These are phyloP conservation scores for Solen grandis DNA, from an alignment of 1,140 invertebrate genomes.

Conservation along the genomic window DNA sequence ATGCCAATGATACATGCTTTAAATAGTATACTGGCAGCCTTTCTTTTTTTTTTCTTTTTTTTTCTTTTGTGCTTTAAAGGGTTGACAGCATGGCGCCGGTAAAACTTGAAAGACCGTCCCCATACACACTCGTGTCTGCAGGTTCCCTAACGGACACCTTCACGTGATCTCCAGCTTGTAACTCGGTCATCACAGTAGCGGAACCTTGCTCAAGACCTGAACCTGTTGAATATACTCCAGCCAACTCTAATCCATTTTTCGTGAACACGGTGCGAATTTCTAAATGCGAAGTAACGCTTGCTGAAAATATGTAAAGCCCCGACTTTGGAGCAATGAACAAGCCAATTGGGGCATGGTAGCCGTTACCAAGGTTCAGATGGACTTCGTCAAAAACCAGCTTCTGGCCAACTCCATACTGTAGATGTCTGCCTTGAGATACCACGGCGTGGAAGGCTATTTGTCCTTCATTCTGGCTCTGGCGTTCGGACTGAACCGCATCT, in stretches of 20 bases:
- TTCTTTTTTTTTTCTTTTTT: no score
- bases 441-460: constrained; percentile 14
- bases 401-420: neutral
- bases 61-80: no score
- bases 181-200: neutral
- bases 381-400: constrained; percentile 11
- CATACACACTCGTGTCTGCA: neutral
- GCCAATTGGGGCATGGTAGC: neutral
- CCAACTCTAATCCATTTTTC: neutral
- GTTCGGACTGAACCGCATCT: no score
- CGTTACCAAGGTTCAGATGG: neutral
- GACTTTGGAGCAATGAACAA: constrained; percentile 10
- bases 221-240: neutral
- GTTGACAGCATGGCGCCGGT: no score
- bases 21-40: no score
- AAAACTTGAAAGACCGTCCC: no score
- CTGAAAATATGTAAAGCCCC: constrained; percentile 14
- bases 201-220: neutral
- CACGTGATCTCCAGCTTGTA: constrained; percentile 5
- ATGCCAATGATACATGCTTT: no score
- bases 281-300: neutral
- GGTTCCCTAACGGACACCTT: neutral
- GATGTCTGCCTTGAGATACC: neutral
- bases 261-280: neutral
- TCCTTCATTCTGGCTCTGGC: no score